Evolutionary conservation across 2,797 vertebrate genomes (phyloP), one percentile per base, ranked within the genome.

Genomic region (Chaunax sp.): DNA sequence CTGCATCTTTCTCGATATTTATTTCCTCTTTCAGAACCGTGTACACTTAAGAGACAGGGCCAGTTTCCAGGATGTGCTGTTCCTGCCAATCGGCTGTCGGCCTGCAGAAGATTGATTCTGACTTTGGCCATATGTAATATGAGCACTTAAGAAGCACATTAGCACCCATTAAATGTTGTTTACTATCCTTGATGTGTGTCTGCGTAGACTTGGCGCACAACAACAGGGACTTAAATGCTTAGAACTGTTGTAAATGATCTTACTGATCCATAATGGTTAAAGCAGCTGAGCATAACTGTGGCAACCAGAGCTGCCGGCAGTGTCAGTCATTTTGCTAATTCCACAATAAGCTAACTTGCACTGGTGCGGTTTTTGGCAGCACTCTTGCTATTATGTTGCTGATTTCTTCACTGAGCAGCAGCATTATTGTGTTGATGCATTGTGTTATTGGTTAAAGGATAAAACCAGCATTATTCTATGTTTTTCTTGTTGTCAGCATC

Each of bases 101-200:
- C 85, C 86, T 84, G 76, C 16, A 59, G 46, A 57, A 77, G 87
- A 93, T 92, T 89, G 90, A 92, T 92, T 72, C 72, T 72, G 78
- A 85, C 78, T 35, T 78, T 67, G 81, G 59, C 86, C 80, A 62
- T 83, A 88, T 90, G 78, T 85, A 88, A 80, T 78, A 84, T 75
- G 40, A 71, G 87, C 88, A 88, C 88, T 92, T 90, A 87, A 87
- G 85, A 83, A 86, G 71, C 87, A 85, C 90, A 92, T 92, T 92
- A 92, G 80, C 73, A 52, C 44, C 87, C 90, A 91, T 92, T 93
- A 92, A 83, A 81, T 25, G 77, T 82, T 90, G 89, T 91, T 91
- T 89, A 88, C 89, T 85, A 89, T 83, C 84, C 69, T 69, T 63
- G 75, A 78, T 65, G 79, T 72, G 55, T 52, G 77, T 77, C 46